phyloP scores from a whole-genome alignment of 2,888 invertebrate species.

The Epistrophe eligans region DNA sequence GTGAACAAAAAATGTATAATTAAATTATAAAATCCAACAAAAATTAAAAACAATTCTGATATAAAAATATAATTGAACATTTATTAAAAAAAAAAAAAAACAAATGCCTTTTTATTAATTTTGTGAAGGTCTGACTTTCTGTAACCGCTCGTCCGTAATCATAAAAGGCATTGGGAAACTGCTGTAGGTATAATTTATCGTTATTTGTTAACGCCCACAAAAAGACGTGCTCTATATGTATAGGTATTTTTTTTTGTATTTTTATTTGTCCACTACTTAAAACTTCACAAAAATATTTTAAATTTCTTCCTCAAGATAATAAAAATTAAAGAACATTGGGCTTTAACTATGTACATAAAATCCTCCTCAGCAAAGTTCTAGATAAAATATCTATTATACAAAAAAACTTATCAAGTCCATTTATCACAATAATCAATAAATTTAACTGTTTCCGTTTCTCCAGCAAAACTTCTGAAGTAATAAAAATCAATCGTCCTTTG shows the following conservation, averaged over 20 bases:
- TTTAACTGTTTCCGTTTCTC: constrained; percentile 22
- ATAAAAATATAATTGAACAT: constrained; percentile 59
- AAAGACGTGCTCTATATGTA: background rate
- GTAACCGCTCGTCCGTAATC: no score
- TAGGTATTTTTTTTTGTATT: background rate
- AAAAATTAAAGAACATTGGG: background rate
- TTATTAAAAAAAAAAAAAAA: constrained; percentile 60
- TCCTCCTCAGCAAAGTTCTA: background rate
- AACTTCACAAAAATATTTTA: background rate
- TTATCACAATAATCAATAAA: constrained; percentile 39
- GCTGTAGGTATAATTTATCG: no score
- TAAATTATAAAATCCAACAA: constrained; percentile 35
- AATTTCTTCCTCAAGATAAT: background rate
- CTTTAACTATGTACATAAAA: background rate
- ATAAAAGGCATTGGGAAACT: no score
- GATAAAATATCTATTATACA: background rate
- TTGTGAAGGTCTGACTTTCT: background rate
- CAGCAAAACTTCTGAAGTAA: constrained; percentile 32
- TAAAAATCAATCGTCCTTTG: constrained; percentile 33
- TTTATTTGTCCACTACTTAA: background rate
- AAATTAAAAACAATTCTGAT: constrained; percentile 33
- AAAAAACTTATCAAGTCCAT: constrained; percentile 6
- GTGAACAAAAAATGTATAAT: constrained; percentile 25
- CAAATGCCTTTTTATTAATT: background rate
- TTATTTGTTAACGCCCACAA: background rate